Evolutionary conservation across 2,113 vertebrate species (phyloP).

Genomic region (Petromus typicus): DNA sequence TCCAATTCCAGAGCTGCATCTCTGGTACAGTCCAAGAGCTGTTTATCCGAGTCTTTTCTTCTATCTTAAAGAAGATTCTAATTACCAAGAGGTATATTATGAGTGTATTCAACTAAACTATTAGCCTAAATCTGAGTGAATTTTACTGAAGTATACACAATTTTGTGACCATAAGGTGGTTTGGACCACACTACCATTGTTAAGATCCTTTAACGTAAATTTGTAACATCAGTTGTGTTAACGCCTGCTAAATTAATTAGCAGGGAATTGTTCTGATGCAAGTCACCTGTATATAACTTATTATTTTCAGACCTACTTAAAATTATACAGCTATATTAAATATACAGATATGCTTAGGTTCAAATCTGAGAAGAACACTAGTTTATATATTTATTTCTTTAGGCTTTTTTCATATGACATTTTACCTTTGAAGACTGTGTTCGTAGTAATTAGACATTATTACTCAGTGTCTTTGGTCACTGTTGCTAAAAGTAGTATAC

Average conservation of each 20-base stretch:
- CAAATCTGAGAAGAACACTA: not conserved
- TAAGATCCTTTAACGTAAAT: constrained; percentile 15
- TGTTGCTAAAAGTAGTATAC: not conserved
- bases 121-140: not conserved
- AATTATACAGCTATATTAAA: constrained; percentile 28
- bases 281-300: not conserved
- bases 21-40: not conserved
- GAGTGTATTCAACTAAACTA: not conserved
- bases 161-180: not conserved
- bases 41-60: not conserved
- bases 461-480: not conserved
- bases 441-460: constrained; percentile 44
- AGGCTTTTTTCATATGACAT: not conserved
- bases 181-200: not conserved
- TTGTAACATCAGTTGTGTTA: not conserved
- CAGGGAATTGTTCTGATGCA: not conserved
- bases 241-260: not conserved
- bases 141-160: not conserved
- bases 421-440: not conserved
- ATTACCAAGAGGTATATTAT: not conserved
- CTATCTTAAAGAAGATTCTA: not conserved
- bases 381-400: constrained; percentile 19
- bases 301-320: not conserved
- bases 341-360: not conserved
- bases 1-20: not conserved